A percentile compares a stretch with the other conserved stretches of the same genome.
These are phyloP conservation scores for Aquatica leii DNA, from an alignment of 2,888 invertebrate genomes.

Conservation along the genomic window DNA sequence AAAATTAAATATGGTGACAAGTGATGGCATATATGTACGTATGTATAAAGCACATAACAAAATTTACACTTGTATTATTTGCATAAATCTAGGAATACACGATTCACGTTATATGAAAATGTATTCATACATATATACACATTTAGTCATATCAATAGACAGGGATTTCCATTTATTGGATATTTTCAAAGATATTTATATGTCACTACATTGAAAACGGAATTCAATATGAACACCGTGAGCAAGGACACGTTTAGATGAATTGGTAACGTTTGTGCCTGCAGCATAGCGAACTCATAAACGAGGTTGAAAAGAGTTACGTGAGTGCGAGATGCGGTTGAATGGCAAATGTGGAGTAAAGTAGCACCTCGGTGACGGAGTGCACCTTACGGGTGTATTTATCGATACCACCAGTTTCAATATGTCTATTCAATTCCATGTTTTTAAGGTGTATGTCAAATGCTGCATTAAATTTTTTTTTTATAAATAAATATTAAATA, in stretches of 20 bases:
- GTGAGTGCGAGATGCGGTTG: constrained; percentile 41
- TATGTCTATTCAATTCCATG: no score
- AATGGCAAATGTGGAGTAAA: constrained; percentile 48
- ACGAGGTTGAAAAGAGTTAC: constrained; percentile 46
- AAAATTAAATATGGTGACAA: constrained; percentile 33
- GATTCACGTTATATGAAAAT: constrained; percentile 20
- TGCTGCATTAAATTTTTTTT: no score
- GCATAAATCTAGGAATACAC: constrained; percentile 28
- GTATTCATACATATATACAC: constrained; percentile 24
- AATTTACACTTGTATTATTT: constrained; percentile 37
- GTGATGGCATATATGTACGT: constrained; percentile 16
- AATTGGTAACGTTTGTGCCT: constrained; percentile 38
- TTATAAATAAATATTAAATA: no score
- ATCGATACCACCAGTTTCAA: constrained; percentile 38
- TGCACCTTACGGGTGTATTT: constrained; percentile 44
- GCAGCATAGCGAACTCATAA: constrained; percentile 46
- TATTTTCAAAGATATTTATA: constrained; percentile 33
- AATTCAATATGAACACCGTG: constrained; percentile 35
- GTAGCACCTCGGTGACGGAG: constrained; percentile 42
- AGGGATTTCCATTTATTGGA: constrained; percentile 30
- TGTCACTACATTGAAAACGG: constrained; percentile 34
- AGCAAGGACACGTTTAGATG: constrained; percentile 28
- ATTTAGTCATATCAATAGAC: constrained; percentile 25
- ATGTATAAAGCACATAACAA: constrained; percentile 26
- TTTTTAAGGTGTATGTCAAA: no score